Base-by-base conservation (phyloP, 2,888 invertebrate genomes). In the Drosophila nr. perissopoda region DNA sequence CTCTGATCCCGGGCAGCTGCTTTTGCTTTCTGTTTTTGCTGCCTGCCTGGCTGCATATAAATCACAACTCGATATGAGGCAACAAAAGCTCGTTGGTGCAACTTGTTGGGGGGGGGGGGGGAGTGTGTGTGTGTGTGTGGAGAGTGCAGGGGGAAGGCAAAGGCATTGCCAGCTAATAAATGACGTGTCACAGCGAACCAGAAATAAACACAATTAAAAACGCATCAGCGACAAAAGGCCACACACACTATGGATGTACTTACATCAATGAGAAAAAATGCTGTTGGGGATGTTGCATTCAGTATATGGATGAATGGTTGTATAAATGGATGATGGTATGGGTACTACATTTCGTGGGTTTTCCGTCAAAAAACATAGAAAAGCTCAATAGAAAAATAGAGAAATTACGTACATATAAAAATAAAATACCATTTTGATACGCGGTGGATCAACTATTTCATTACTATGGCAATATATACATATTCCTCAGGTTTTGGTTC, bases 121-220 rank as follows among this genome's bases (percentile, higher is more conserved):
- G 2, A 4, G 10, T 18, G 25, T 21, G 1, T 6, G 38, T 1
- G 6, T 7, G 16, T 8, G 8, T 11, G 16, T 25, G 48, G 16
- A 34, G 34, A 10, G 13, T 6, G 8, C 33, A 1, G 18, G 36
- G 25, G 29, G 49, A 21, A 53, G n/a, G 16, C 16, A 42, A 45
- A 45, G 51, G 63, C 64, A 52, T 65, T 57, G 64, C 56, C 58
- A 56, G 70, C 89, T 82, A 87, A 90, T 86, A 87, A 90, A 88
- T 84, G 78, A 84, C 85, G 81, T 84, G 87, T 80, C 90, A 89
- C 78, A 79, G 67, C 76, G 73, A 79, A 84, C 83, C 89, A 90
- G 91, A 89, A 91, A 84, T 83, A 84, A 87, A 89, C 79, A 90
- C 85, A 89, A 89, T 91, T 89, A 91, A 90, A 89, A 91, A 89